These are phyloP conservation scores for Lepidochrysops patricia DNA, from an alignment of 2,888 invertebrate species.

Conservation along the genomic window DNA sequence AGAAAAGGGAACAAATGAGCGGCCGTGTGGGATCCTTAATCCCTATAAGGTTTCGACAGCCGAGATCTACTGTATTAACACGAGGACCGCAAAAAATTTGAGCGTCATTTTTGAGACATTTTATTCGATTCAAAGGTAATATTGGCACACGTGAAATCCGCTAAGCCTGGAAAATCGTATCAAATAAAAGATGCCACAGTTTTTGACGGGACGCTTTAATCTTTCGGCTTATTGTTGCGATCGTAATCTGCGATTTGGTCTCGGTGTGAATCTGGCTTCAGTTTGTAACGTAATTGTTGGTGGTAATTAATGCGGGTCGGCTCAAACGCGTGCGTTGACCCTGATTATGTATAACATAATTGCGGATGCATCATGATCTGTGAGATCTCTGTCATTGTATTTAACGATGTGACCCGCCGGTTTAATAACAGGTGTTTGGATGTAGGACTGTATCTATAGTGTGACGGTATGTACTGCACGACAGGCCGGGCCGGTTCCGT, in stretches of 20 bases:
- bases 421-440: constrained; percentile 73
- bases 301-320: constrained; percentile 31
- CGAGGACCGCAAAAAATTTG: constrained; percentile 10
- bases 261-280: background rate
- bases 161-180: constrained; percentile 54
- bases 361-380: constrained; percentile 58
- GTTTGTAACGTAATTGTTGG: constrained; percentile 20
- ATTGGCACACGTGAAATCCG: constrained; percentile 47
- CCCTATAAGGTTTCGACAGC: constrained; percentile 39
- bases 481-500: constrained; percentile 69
- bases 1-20: constrained; percentile 55
- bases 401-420: constrained; percentile 63
- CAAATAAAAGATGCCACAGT: constrained; percentile 43
- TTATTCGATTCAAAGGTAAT: constrained; percentile 19
- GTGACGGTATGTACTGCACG: constrained; percentile 70
- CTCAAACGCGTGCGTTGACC: background rate
- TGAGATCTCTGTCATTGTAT: constrained; percentile 63
- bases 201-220: constrained; percentile 33
- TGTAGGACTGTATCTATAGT: constrained; percentile 49
- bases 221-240: constrained; percentile 30
- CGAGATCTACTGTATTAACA: constrained; percentile 7
- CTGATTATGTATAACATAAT: constrained; percentile 41
- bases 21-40: constrained; percentile 46
- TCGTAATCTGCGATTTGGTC: background rate
- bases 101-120: background rate